Evolutionary conservation across 2,113 vertebrate species (phyloP).

Genomic region (Sula dactylatra): DNA sequence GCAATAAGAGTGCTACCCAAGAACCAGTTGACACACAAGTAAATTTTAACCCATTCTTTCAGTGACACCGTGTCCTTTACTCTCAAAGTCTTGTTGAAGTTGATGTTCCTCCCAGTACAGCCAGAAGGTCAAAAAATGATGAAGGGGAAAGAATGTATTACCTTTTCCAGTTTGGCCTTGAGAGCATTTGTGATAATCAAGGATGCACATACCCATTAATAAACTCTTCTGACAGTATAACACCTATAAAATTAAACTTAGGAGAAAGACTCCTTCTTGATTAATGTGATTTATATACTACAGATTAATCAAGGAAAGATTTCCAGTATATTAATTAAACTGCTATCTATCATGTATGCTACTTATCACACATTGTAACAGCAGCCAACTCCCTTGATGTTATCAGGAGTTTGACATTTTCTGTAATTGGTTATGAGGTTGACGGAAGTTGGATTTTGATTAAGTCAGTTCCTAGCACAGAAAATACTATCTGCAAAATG

Average conservation of each 20-base stretch:
- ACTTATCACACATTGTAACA: conserved; percentile 4
- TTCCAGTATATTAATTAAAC: conserved; percentile 36
- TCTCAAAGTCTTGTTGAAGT: not conserved
- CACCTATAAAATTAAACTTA: not conserved
- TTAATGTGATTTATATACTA: conserved; percentile 17
- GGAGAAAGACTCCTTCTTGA: not conserved
- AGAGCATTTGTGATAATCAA: not conserved
- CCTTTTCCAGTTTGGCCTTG: not conserved
- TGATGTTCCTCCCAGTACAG: not conserved
- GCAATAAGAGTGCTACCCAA: not conserved
- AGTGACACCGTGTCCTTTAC: not conserved
- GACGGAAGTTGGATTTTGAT: not conserved
- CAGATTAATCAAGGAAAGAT: conserved; percentile 39
- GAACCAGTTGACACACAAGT: not conserved
- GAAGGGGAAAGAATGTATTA: not conserved
- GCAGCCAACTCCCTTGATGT: not conserved
- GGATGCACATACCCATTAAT: not conserved
- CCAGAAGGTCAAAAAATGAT: not conserved
- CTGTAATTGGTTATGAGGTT: not conserved
- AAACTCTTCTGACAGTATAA: not conserved
- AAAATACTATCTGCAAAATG: not conserved
- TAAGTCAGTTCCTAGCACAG: not conserved
- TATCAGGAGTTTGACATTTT: conserved; percentile 12
- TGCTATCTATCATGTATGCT: not conserved
- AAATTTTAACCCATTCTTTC: not conserved